Percentiles rank a stretch among this genome's conserved stretches.
Conservation (phyloP, 1,140 invertebrate genomes). For the Nixonia krombeini region DNA sequence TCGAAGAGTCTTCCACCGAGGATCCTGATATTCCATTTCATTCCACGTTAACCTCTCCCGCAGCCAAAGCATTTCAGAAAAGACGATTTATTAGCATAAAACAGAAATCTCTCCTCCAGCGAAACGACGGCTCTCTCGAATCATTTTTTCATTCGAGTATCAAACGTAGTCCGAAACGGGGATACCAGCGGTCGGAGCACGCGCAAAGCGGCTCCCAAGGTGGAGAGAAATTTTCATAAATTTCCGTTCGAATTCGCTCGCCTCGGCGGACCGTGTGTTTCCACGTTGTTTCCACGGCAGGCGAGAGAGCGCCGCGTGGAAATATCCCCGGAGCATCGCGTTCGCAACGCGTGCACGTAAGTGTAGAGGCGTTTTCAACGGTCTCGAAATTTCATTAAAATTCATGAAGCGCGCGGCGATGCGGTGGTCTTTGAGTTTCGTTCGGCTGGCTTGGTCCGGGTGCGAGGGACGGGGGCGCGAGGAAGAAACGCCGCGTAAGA, state of each 20-base stretch:
- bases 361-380: constrained; percentile 53
- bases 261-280: constrained; percentile 36
- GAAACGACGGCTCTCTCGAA: too few species aligned
- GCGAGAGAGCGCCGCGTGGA: constrained; percentile 22
- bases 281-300: constrained; percentile 36
- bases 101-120: too few species aligned
- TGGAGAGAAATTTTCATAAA: constrained; percentile 38
- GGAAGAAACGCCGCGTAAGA: constrained; percentile 1
- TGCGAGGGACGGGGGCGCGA: constrained; percentile 5
- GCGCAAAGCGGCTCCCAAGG: too few species aligned
- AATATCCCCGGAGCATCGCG: constrained; percentile 35
- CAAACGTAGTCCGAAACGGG: too few species aligned
- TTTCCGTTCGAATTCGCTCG: constrained; percentile 30
- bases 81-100: too few species aligned
- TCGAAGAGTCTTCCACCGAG: too few species aligned
- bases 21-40: too few species aligned
- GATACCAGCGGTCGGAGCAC: too few species aligned
- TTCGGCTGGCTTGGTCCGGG: too few species aligned
- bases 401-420: constrained; percentile 65
- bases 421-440: constrained; percentile 63
- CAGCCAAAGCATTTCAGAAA: too few species aligned
- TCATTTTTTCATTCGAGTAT: too few species aligned
- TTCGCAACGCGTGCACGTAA: constrained; percentile 48
- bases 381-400: constrained; percentile 66
- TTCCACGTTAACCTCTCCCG: too few species aligned